Percentiles rank a stretch among this genome's conserved stretches.
Evolutionary conservation across 2,888 invertebrate genomes (phyloP).

Genomic region (Polydrusus pterygomalis): DNA sequence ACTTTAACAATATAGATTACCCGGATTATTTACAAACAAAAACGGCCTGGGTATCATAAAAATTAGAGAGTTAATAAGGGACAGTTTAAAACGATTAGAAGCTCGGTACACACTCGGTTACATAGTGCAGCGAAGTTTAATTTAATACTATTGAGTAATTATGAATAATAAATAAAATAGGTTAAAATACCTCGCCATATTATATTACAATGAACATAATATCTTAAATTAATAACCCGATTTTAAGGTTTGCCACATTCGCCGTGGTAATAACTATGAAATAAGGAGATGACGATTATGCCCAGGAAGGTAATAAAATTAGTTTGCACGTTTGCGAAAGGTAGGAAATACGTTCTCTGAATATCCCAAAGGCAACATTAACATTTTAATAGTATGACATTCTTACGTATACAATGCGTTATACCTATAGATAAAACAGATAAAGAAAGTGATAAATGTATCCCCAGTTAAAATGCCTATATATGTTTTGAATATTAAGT

Average conservation of each 20-base stretch:
- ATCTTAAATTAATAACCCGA: too few species aligned
- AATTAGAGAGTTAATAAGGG: too few species aligned
- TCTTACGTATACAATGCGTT: constrained; percentile 1
- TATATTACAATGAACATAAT: too few species aligned
- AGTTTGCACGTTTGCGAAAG: constrained; percentile 14
- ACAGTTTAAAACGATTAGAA: too few species aligned
- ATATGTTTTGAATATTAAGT: neutral
- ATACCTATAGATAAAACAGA: neutral
- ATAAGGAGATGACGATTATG: constrained; percentile 1
- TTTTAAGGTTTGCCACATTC: neutral
- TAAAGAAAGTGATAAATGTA: constrained; percentile 4
- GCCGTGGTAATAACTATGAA: neutral
- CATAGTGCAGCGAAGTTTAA: too few species aligned
- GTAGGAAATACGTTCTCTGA: neutral
- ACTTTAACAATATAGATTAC: too few species aligned
- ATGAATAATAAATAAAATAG: too few species aligned
- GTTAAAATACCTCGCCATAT: too few species aligned
- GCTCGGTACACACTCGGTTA: too few species aligned
- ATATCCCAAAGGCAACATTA: constrained; percentile 2
- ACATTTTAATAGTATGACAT: constrained; percentile 14
- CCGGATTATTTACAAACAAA: too few species aligned
- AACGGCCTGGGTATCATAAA: too few species aligned
- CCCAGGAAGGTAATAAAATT: constrained; percentile 18
- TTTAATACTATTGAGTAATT: too few species aligned
- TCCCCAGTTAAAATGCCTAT: neutral